Base-by-base conservation (phyloP, 2,113 vertebrate species). In the Hirundichthys speculiger region DNA sequence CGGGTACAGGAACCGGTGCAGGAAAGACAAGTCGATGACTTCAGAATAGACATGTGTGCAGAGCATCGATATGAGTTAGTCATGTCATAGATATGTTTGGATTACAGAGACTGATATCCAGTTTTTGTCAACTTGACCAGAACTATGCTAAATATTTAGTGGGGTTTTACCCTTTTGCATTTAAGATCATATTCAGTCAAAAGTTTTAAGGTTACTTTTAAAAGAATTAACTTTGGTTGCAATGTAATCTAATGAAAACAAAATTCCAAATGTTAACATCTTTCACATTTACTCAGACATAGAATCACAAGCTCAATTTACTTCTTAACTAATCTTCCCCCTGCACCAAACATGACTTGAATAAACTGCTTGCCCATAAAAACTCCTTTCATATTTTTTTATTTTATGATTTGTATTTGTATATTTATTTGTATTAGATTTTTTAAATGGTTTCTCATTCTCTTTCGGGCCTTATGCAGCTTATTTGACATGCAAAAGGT, bases 1-100 rank as follows among this genome's bases (percentile, higher is more conserved):
- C 88, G 76, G 90, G 88, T 84, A 81, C 90, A 85, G 84, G 87
- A 81, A 75, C 73, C 80, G 61, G 75, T 61, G 84, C 84, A 80
- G 79, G 90, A 88, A 90, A 90, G 86, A 84, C 79, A 78, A 69
- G 75, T 78, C 25, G 50, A 69, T 73, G 75, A 84, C 79, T 76
- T 67, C 34, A 62, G 79, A 77, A 72, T 82, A 75, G 61, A 84
- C 61, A 84, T 82, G 67, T 81, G 83, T 83, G 85, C 54, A 62
- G 13, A 20, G 55, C 13, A 43, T 55, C 15, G 72, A 87, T 86
- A 85, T 38, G 66, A 54, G 15, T 63, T 65, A 13, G 27, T 60
- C 74, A 73, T 42, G 46, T 51, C 79, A 72, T 20, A 61, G 72
- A 83, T 64, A 76, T 89, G 85, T 83, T 89, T 89, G 85, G 83